Evolutionary conservation across 2,888 invertebrate genomes (phyloP), one percentile per base, ranked within the genome.

Genomic region (Troilus luridus): DNA sequence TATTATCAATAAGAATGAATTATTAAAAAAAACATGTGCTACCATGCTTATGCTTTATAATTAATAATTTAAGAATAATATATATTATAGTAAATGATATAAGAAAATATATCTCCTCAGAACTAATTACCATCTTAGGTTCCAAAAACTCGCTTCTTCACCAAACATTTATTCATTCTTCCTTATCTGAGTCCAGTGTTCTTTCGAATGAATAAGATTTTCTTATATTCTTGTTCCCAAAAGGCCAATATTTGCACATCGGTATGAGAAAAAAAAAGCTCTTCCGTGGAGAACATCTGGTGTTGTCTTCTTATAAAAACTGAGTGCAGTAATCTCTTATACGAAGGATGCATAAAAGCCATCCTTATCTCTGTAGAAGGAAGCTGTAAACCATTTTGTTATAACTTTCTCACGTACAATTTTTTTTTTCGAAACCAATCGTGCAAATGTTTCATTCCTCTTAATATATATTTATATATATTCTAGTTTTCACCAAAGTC

Each of bases 281-380:
- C 41, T 77, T 77, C 85, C 56, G 85, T 58, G 9, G 85, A 56
- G 12, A 85, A 85, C 85, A 85, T 85, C 85, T 85, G 85, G 56
- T n/a, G 85, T 56, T 56, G 56, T 56, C n/a, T 54, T 14, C 54
- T 11, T 85, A 56, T 85, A 85, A 85, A 85, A 85, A 85, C 56
- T 85, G 85, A 56, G 9, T 85, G 85, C 85, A 85, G 56, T 56
- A 58, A 85, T 85, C 54, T 85, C 85, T 56, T n/a, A 8, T 85
- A 56, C n/a, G n/a, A 85, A 67, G 67, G 85, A 58, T 58, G 85
- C 85, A 85, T 85, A 56, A 85, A 85, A 56, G 54, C n/a, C 56
- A 56, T 58, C 56, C 85, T 85, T 81, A 81, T 81, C 81, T 81
- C 10, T 81, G 54, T 5, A 56, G 81, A 81, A 81, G 81, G 81